Conservation (phyloP, 2,888 invertebrate species). For the Chalcis sispes region DNA sequence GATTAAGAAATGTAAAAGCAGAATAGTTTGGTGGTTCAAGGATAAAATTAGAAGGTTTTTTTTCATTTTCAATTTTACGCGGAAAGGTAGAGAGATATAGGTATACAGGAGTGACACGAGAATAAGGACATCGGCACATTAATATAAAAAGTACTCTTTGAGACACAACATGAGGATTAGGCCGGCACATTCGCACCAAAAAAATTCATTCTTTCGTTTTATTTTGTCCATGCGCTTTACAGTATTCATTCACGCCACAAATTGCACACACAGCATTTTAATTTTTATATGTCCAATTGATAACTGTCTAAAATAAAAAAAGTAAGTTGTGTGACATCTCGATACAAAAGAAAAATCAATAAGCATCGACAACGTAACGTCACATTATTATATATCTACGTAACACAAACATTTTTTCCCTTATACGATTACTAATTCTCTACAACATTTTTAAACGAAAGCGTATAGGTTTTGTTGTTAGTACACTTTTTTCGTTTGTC, state of each 20-base stretch:
- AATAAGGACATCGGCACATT: slow-evolving; percentile 70
- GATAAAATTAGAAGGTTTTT: slow-evolving; percentile 31
- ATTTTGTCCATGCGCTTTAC: slow-evolving; percentile 2
- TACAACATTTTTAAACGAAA: slow-evolving; percentile 45
- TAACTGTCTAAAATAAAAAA: slow-evolving; percentile 37
- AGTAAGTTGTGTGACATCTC: slow-evolving; percentile 17
- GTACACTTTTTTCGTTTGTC: slow-evolving; percentile 23
- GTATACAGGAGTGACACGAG: slow-evolving; percentile 53
- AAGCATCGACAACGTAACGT: slow-evolving; percentile 49
- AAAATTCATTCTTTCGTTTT: slow-evolving; percentile 30
- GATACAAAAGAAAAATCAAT: slow-evolving; percentile 42
- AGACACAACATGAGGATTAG: slow-evolving; percentile 74
- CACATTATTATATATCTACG: slow-evolving; percentile 23
- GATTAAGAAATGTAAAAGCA: slow-evolving; percentile 38
- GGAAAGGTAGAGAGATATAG: slow-evolving; percentile 35
- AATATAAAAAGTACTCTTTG: slow-evolving; percentile 75
- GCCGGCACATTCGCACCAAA: slow-evolving; percentile 68
- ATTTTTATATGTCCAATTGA: slow-evolving; percentile 48
- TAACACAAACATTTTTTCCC: slow-evolving; percentile 39
- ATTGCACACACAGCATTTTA: slow-evolving; percentile 52
- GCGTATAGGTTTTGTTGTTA: slow-evolving; percentile 44
- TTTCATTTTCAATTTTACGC: background rate
- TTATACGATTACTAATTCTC: slow-evolving; percentile 31
- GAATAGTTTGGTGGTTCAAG: slow-evolving; percentile 24
- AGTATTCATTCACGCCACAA: slow-evolving; percentile 29